A percentile compares a stretch with the other conserved stretches of the same genome.
Evolutionary conservation across 2,888 invertebrate genomes (phyloP).

Genomic region (Eupithecia dodoneata): DNA sequence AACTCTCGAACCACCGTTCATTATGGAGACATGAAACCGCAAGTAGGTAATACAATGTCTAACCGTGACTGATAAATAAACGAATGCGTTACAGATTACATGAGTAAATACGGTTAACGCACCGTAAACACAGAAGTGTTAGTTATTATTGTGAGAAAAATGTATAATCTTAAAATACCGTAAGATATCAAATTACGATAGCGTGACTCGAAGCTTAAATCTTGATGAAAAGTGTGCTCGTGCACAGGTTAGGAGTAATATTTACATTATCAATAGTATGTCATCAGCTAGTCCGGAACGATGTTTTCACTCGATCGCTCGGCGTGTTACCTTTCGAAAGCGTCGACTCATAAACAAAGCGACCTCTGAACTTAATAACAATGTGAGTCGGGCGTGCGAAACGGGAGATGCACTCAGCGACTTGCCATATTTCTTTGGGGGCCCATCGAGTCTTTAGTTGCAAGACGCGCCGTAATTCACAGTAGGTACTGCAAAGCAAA

Average conservation of each 20-base stretch:
- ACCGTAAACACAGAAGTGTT: constrained; percentile 32
- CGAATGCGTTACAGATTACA: constrained; percentile 32
- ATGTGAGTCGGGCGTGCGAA: constrained; percentile 82
- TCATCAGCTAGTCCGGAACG: constrained; percentile 74
- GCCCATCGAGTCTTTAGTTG: constrained; percentile 68
- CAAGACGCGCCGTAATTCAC: constrained; percentile 72
- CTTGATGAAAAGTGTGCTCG: constrained; percentile 62
- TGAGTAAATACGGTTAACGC: constrained; percentile 24
- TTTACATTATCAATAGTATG: constrained; percentile 82
- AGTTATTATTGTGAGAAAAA: constrained; percentile 38
- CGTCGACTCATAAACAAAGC: constrained; percentile 81
- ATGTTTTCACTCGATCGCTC: constrained; percentile 77
- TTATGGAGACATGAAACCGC: constrained; percentile 10
- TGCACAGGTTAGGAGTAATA: constrained; percentile 72
- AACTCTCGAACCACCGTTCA: constrained; percentile 12
- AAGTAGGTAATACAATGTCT: constrained; percentile 4
- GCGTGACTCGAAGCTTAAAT: constrained; percentile 53
- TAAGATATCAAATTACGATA: constrained; percentile 43
- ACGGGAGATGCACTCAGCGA: constrained; percentile 78
- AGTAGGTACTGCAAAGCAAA: constrained; percentile 59
- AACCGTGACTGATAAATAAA: constrained; percentile 17
- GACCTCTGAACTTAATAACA: constrained; percentile 83
- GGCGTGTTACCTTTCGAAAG: constrained; percentile 82
- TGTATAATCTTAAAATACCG: constrained; percentile 32
- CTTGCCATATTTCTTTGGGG: constrained; percentile 78